Conservation (phyloP, 2,797 vertebrate species). For the Chloroceryle amazona region DNA sequence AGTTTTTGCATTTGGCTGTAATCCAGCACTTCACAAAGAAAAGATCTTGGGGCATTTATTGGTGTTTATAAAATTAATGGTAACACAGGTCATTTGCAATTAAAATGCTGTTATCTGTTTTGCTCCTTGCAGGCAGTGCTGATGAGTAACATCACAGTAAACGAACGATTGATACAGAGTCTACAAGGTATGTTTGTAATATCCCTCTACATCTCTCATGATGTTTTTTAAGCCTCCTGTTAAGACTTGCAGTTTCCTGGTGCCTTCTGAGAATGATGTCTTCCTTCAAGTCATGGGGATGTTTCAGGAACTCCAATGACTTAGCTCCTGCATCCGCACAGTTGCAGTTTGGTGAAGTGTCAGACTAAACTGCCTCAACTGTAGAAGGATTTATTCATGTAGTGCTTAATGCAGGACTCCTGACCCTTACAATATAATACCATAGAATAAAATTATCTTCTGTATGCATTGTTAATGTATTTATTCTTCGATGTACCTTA, state of each 20-base stretch:
- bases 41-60: neutral
- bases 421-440: neutral
- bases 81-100: neutral
- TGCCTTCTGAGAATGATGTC: neutral
- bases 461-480: neutral
- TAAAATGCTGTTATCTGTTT: neutral
- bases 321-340: neutral
- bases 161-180: slow-evolving; percentile 73
- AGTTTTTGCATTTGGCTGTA: neutral
- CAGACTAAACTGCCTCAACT: neutral
- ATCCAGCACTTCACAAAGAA: neutral
- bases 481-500: neutral
- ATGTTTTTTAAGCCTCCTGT: neutral
- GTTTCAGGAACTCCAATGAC: neutral
- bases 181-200: slow-evolving; percentile 74
- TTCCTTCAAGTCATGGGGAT: neutral
- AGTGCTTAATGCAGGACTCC: neutral
- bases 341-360: neutral
- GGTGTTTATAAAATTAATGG: neutral
- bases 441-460: neutral
- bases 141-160: slow-evolving; percentile 77
- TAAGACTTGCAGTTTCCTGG: neutral
- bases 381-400: neutral
- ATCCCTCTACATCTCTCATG: neutral
- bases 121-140: slow-evolving; percentile 73